A percentile compares a stretch with the other conserved stretches of the same genome.
phyloP scores from a whole-genome alignment of 2,113 vertebrate genomes.

The Setophaga petechia region DNA sequence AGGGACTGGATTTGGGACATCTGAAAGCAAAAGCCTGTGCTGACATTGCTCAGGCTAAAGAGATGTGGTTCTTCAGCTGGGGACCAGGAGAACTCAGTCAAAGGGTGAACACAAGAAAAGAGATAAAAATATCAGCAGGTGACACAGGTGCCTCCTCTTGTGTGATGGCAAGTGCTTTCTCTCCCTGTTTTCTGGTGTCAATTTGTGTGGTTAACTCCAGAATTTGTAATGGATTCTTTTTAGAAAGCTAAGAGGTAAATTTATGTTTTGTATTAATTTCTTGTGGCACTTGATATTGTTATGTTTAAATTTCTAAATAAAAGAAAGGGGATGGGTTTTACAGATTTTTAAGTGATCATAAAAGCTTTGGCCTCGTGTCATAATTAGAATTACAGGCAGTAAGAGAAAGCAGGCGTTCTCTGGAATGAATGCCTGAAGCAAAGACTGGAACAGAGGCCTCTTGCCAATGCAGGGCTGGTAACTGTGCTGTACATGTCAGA shows the following conservation, averaged over 20 bases:
- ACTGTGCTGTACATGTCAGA: not conserved
- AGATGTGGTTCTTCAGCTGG: not conserved
- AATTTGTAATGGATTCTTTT: not conserved
- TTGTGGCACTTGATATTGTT: not conserved
- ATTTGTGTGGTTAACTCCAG: not conserved
- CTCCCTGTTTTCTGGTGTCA: not conserved
- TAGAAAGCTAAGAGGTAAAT: not conserved
- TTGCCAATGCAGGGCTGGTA: not conserved
- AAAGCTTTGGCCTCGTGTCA: not conserved
- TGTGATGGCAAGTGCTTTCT: not conserved
- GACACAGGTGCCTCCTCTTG: slow-evolving; percentile 14
- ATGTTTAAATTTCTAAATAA: not conserved
- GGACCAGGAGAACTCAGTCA: not conserved
- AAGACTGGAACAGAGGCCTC: not conserved
- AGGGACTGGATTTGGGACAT: not conserved
- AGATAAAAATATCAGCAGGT: not conserved
- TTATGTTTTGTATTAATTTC: not conserved
- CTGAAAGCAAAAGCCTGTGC: not conserved
- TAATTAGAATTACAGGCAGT: slow-evolving; percentile 22
- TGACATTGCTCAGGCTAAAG: not conserved
- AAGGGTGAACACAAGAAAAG: not conserved
- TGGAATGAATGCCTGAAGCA: not conserved
- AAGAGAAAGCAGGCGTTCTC: not conserved
- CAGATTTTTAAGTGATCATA: not conserved
- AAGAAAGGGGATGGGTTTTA: not conserved